Evolutionary conservation across 2,113 vertebrate genomes (phyloP).

Genomic region (Mormyrus iriodes): DNA sequence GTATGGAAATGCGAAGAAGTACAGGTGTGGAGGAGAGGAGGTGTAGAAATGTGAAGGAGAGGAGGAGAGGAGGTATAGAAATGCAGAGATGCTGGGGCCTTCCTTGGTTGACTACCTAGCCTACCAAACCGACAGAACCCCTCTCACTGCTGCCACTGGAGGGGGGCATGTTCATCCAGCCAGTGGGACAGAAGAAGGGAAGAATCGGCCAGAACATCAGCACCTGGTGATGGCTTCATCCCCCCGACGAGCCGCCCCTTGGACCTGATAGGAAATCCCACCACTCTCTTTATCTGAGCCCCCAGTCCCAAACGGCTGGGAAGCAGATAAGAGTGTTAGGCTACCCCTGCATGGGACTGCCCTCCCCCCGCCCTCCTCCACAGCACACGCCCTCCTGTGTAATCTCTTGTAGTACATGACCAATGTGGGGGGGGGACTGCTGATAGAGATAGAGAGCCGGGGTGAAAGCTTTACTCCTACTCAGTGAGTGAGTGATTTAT

Average conservation of each 20-base stretch:
- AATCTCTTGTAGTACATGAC: slow-evolving; percentile 63
- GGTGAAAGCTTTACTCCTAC: slow-evolving; percentile 48
- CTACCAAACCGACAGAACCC: not conserved
- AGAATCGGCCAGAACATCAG: not conserved
- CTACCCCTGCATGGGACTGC: slow-evolving; percentile 36
- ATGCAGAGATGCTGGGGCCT: not conserved
- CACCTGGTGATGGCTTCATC: slow-evolving; percentile 5
- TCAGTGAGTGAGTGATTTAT: slow-evolving; percentile 29
- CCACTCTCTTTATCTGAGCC: slow-evolving; percentile 58
- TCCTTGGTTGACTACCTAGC: not conserved
- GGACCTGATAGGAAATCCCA: slow-evolving; percentile 54
- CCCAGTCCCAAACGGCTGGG: slow-evolving; percentile 39
- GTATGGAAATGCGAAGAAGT: not conserved
- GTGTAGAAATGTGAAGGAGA: not conserved
- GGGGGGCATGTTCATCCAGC: not conserved
- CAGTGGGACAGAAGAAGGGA: not conserved
- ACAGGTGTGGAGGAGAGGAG: not conserved
- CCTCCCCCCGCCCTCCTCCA: slow-evolving; percentile 38
- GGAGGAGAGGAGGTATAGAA: not conserved
- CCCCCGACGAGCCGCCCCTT: slow-evolving; percentile 18
- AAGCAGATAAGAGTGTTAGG: slow-evolving; percentile 53
- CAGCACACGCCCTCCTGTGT: slow-evolving; percentile 58
- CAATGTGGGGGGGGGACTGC: slow-evolving; percentile 49
- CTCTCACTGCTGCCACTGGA: not conserved
- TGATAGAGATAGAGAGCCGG: slow-evolving; percentile 43